Percentiles rank a stretch among this genome's conserved stretches.
Conservation (phyloP, 1,140 invertebrate genomes). For the Drosophila nigromelanica region DNA sequence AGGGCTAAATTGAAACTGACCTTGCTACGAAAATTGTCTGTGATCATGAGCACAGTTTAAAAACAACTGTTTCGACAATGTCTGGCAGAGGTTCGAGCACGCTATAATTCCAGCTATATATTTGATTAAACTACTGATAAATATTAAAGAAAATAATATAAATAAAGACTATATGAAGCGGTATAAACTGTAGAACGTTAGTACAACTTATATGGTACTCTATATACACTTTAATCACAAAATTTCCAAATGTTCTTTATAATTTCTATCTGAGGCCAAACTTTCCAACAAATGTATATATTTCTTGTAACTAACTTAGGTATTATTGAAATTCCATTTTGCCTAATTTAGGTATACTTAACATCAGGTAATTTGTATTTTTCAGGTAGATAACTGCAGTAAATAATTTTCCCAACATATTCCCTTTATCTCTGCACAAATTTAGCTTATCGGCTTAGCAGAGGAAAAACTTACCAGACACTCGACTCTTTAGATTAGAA, state of each 20-base stretch:
- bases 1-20: constrained; percentile 46
- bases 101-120: background rate
- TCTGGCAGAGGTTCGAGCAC: background rate
- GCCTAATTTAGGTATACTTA: background rate
- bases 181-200: too few relatives aligned
- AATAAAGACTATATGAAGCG: too few relatives aligned
- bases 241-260: too few relatives aligned
- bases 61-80: constrained; percentile 16
- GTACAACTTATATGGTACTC: too few relatives aligned
- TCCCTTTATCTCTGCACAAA: background rate
- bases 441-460: too few relatives aligned
- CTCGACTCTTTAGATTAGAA: background rate
- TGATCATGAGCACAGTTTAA: constrained; percentile 1
- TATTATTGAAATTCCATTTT: background rate
- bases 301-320: background rate
- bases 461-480: background rate
- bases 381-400: background rate
- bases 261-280: background rate
- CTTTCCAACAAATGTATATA: constrained; percentile 3
- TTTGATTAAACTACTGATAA: constrained; percentile 4
- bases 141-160: background rate
- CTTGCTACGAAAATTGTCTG: constrained; percentile 19
- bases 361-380: background rate
- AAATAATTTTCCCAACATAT: background rate
- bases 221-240: too few relatives aligned